These are phyloP conservation scores for Pocillopora verrucosa DNA, from an alignment of 64 coral and sea anemone species.

Conservation along the genomic window DNA sequence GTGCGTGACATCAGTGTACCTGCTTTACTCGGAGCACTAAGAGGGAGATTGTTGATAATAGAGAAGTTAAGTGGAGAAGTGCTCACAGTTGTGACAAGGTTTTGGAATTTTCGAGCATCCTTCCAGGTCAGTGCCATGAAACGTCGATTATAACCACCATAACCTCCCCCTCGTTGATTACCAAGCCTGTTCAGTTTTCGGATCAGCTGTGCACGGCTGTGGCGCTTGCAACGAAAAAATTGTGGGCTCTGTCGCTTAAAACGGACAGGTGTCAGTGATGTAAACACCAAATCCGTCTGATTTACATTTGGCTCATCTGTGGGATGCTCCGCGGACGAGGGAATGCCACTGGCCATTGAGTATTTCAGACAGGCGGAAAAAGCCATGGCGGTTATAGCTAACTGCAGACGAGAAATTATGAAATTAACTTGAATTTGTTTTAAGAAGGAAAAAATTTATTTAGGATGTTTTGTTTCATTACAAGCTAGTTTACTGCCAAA, in stretches of 20 bases:
- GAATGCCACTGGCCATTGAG: neutral
- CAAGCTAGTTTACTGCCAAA: too few species aligned
- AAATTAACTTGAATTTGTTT: neutral
- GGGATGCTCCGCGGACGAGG: neutral
- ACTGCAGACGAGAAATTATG: neutral
- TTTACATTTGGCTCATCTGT: neutral
- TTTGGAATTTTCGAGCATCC: neutral
- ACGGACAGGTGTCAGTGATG: neutral
- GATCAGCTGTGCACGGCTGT: neutral
- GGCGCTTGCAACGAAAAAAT: neutral
- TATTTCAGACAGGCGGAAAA: neutral
- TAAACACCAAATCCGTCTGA: neutral
- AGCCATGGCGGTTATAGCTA: neutral
- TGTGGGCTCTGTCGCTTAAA: neutral
- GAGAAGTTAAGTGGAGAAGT: neutral
- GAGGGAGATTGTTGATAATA: neutral
- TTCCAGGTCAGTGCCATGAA: constrained; percentile 35
- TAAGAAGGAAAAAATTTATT: too few species aligned
- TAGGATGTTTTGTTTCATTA: too few species aligned
- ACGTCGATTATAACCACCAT: constrained; percentile 45
- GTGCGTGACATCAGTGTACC: neutral
- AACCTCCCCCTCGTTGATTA: neutral
- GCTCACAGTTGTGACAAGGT: neutral
- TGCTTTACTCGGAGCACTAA: neutral
- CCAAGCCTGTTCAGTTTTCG: neutral